A percentile compares a stretch with the other conserved stretches of the same genome.
Conservation (phyloP, 2,888 invertebrate genomes). For the Aromia moschata region DNA sequence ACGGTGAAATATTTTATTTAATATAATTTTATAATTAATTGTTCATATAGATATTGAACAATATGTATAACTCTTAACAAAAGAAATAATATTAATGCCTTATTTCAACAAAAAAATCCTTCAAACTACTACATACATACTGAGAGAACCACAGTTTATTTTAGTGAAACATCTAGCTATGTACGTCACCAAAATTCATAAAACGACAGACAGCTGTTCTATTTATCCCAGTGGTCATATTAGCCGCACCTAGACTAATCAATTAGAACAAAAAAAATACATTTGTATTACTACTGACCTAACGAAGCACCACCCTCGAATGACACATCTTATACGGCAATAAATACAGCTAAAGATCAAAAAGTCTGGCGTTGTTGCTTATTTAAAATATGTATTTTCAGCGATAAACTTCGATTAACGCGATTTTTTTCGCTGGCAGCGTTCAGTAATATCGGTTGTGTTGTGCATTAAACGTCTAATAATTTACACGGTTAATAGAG, state of each 20-base stretch:
- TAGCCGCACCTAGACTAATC: background rate
- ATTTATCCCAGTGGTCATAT: too few species aligned
- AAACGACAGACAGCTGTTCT: too few species aligned
- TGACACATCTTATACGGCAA: background rate
- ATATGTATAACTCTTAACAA: too few species aligned
- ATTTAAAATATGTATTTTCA: background rate
- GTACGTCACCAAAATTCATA: too few species aligned
- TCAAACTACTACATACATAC: too few species aligned
- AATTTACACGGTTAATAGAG: slow-evolving; percentile 24
- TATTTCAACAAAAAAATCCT: too few species aligned
- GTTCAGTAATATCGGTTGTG: slow-evolving; percentile 13
- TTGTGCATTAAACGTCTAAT: slow-evolving; percentile 18
- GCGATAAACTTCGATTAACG: slow-evolving; percentile 14
- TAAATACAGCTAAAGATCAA: slow-evolving; percentile 2
- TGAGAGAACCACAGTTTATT: too few species aligned
- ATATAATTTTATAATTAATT: too few species aligned
- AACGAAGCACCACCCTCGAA: background rate
- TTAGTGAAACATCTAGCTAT: too few species aligned
- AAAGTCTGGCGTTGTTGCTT: background rate
- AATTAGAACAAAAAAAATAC: background rate
- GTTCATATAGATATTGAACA: too few species aligned
- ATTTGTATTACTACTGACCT: background rate
- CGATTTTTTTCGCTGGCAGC: background rate
- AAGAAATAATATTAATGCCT: too few species aligned
- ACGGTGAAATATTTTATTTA: too few species aligned